Conservation (phyloP, 2,888 invertebrate genomes). For the Tolmerus cingulatus region DNA sequence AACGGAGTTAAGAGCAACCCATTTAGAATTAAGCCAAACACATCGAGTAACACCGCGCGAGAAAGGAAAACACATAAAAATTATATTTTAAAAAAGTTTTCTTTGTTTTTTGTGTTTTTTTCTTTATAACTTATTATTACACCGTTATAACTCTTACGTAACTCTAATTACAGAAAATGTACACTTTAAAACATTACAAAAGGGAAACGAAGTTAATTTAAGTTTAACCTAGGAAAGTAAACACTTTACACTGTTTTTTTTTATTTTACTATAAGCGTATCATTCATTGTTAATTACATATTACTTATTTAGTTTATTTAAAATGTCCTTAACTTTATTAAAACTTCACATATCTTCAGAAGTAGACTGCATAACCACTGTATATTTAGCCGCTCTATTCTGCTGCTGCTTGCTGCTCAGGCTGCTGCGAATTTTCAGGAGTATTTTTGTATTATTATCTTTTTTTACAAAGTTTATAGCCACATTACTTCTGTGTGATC, state of each 20-base stretch:
- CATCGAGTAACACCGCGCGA: not conserved
- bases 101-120: slow-evolving; percentile 32
- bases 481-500: not conserved
- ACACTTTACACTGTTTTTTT: slow-evolving; percentile 24
- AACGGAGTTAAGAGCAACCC: not conserved
- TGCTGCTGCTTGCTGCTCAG: not conserved
- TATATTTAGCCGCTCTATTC: not conserved
- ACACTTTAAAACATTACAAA: slow-evolving; percentile 36
- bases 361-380: not conserved
- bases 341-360: slow-evolving; percentile 9
- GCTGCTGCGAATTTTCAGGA: not conserved
- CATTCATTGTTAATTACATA: slow-evolving; percentile 53
- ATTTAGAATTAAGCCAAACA: not conserved
- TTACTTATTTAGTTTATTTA: slow-evolving; percentile 43
- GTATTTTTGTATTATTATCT: not conserved
- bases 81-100: slow-evolving; percentile 38
- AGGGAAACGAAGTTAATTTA: slow-evolving; percentile 13
- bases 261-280: slow-evolving; percentile 55
- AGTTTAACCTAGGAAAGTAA: slow-evolving; percentile 21
- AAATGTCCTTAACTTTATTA: slow-evolving; percentile 26
- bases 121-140: slow-evolving; percentile 41
- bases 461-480: not conserved
- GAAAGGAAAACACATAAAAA: slow-evolving; percentile 40
- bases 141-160: slow-evolving; percentile 22
- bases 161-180: slow-evolving; percentile 41